Percentiles rank a stretch among this genome's conserved stretches.
These are phyloP conservation scores for Meloe dianella DNA, from an alignment of 2,888 invertebrate species.

Conservation along the genomic window DNA sequence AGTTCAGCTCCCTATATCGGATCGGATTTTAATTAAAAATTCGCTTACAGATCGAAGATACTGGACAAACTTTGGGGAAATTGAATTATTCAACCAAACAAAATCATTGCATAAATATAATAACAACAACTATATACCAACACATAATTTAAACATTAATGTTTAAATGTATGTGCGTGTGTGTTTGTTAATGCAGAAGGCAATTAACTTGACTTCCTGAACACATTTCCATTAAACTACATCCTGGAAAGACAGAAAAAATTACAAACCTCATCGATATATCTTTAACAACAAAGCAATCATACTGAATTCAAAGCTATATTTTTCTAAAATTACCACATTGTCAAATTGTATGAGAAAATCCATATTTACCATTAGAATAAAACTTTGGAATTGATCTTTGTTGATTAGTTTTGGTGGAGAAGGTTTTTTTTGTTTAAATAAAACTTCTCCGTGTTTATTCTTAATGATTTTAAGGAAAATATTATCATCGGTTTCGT, in stretches of 20 bases:
- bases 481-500: not conserved
- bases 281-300: not conserved
- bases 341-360: not conserved
- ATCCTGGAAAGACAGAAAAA: not conserved
- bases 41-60: constrained; percentile 2
- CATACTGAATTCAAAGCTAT: not conserved
- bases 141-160: not conserved
- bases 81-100: not conserved
- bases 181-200: constrained; percentile 10
- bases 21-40: constrained; percentile 13
- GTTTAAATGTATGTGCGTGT: not conserved
- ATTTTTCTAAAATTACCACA: not conserved
- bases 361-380: not conserved
- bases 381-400: not conserved
- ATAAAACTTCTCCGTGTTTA: not conserved
- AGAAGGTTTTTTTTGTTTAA: constrained; percentile 4
- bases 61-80: not conserved
- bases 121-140: not conserved
- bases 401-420: not conserved
- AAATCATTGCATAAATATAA: not conserved
- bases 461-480: not conserved
- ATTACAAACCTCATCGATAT: not conserved
- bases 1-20: not conserved
- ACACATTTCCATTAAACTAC: constrained; percentile 11
- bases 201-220: constrained; percentile 9